A percentile compares a stretch with the other conserved stretches of the same genome.
Conservation (phyloP, 2,797 vertebrate genomes). For the Merluccius polli region DNA sequence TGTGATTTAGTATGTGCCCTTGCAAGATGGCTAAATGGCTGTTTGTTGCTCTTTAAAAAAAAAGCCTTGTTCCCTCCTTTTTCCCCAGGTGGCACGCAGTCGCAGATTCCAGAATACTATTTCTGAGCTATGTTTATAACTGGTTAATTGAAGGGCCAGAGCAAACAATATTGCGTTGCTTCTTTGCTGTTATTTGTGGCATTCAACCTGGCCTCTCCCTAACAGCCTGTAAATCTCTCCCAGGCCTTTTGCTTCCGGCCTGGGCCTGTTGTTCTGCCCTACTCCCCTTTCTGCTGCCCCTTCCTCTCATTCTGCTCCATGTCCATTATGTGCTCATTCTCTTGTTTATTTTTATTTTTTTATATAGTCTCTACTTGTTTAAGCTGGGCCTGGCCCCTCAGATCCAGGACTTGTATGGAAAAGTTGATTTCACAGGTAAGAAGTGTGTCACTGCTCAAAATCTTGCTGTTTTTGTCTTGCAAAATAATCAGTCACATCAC, state of each 20-base stretch:
- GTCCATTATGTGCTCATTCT: background rate
- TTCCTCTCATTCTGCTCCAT: background rate
- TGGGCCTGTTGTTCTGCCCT: background rate
- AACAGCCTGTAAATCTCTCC: background rate
- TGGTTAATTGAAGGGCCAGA: conserved; percentile 15
- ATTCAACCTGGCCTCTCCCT: conserved; percentile 1
- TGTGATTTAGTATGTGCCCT: background rate
- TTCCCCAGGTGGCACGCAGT: conserved; percentile 11
- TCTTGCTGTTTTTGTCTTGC: background rate
- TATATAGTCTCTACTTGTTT: conserved; percentile 90
- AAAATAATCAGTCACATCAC: background rate
- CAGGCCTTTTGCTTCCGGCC: background rate
- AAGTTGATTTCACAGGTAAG: conserved; percentile 97
- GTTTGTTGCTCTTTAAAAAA: conserved; percentile 15
- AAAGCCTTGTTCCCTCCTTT: background rate
- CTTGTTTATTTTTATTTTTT: conserved; percentile 24
- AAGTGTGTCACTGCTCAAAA: background rate
- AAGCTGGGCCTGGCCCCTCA: conserved; percentile 95
- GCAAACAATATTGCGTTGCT: conserved; percentile 20
- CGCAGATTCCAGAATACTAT: conserved; percentile 9
- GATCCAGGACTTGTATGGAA: conserved; percentile 97
- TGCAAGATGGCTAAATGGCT: conserved; percentile 3
- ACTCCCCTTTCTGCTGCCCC: background rate
- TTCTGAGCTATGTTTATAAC: conserved; percentile 17
- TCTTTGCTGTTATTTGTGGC: background rate